phyloP scores from a whole-genome alignment of 1,140 invertebrate species.

The Cecropterus lyciades region DNA sequence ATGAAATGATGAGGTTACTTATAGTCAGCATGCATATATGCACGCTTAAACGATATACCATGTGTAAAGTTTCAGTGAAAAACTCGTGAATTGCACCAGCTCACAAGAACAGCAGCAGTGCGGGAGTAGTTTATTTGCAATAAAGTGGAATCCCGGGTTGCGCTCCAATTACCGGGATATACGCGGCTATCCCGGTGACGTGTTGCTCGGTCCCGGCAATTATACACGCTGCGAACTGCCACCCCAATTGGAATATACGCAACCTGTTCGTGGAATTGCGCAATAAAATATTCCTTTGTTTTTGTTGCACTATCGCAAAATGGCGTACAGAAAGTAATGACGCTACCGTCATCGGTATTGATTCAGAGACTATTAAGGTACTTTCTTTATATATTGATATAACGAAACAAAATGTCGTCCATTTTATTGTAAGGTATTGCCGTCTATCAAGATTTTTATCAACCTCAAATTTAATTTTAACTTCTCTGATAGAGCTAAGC shows the following conservation, averaged over 20 bases:
- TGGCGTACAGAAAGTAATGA: background rate
- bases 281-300: constrained; percentile 33
- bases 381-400: too few species aligned
- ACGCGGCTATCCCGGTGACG: constrained; percentile 77
- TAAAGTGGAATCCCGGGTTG: constrained; percentile 80
- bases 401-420: too few species aligned
- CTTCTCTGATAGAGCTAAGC: too few species aligned
- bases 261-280: constrained; percentile 26
- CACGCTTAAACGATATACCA: too few species aligned
- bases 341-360: too few species aligned
- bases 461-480: too few species aligned
- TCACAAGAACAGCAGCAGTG: constrained; percentile 66
- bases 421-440: too few species aligned
- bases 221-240: constrained; percentile 58
- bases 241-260: constrained; percentile 38
- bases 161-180: constrained; percentile 82
- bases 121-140: constrained; percentile 80
- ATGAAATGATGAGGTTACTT: too few species aligned
- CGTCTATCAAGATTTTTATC: too few species aligned
- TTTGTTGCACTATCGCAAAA: constrained; percentile 14
- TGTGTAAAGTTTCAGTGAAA: background rate
- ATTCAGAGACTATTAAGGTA: too few species aligned
- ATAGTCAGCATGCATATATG: too few species aligned
- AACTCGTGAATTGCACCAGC: constrained; percentile 44
- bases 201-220: constrained; percentile 70